Conservation (phyloP, 2,113 vertebrate genomes). For the Lethenteron reissneri region DNA sequence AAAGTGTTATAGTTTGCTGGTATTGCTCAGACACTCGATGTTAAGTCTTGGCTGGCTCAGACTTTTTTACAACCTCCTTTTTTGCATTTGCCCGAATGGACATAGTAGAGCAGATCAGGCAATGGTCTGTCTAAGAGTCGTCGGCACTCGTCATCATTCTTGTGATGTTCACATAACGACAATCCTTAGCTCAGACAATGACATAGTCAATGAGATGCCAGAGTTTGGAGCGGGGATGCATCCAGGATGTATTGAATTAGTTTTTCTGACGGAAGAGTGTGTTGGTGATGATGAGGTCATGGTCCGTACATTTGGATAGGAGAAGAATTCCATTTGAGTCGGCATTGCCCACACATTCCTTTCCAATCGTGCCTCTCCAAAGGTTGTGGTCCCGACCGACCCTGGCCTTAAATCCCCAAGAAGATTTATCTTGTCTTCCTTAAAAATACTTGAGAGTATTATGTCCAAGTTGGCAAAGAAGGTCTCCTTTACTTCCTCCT, state of each 20-base stretch:
- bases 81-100: neutral
- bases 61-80: neutral
- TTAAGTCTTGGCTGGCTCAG: neutral
- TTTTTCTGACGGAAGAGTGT: neutral
- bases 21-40: neutral
- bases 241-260: conserved; percentile 2
- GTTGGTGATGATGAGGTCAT: neutral
- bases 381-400: neutral
- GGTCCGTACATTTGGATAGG: neutral
- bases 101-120: neutral
- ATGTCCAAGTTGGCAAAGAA: neutral
- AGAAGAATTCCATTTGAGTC: neutral
- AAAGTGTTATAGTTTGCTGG: neutral
- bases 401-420: neutral
- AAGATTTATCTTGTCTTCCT: neutral
- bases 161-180: neutral
- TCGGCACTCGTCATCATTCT: neutral
- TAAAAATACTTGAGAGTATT: neutral
- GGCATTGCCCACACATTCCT: neutral
- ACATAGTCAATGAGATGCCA: neutral
- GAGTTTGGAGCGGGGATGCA: neutral
- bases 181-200: neutral
- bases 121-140: neutral
- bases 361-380: neutral
- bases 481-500: neutral